Evolutionary conservation across 2,888 invertebrate genomes (phyloP).

Genomic region (Philhelius pedissequus): DNA sequence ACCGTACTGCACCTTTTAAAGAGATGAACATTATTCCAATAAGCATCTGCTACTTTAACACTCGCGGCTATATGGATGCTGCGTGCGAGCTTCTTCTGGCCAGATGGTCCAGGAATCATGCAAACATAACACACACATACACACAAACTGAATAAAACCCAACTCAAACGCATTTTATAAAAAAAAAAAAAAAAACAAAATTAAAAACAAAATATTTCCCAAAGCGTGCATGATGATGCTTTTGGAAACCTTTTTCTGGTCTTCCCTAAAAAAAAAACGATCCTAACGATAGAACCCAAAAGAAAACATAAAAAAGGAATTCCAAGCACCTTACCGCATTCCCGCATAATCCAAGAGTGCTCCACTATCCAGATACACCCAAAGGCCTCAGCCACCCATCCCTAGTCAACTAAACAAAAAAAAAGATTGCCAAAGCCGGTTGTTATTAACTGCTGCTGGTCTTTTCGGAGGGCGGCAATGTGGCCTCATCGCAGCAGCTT

Average conservation of each 20-base stretch:
- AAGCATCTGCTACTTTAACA: constrained; percentile 57
- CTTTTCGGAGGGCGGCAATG: constrained; percentile 67
- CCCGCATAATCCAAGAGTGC: constrained; percentile 67
- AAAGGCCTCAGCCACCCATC: neutral
- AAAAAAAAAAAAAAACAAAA: neutral
- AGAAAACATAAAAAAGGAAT: constrained; percentile 68
- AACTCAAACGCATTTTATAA: constrained; percentile 35
- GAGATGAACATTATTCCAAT: constrained; percentile 37
- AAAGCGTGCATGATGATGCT: constrained; percentile 41
- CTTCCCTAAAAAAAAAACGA: constrained; percentile 18
- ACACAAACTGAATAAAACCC: neutral
- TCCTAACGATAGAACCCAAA: constrained; percentile 17
- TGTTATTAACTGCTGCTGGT: constrained; percentile 69
- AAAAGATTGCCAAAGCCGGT: constrained; percentile 56
- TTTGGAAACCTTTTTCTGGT: constrained; percentile 40
- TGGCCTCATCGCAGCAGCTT: constrained; percentile 10
- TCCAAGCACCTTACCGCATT: constrained; percentile 69
- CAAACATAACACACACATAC: constrained; percentile 10
- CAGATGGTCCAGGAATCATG: constrained; percentile 62
- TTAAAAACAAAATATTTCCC: constrained; percentile 42
- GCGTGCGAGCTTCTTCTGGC: constrained; percentile 56
- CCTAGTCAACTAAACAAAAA: neutral
- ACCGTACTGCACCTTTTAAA: constrained; percentile 2
- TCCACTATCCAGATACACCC: constrained; percentile 45
- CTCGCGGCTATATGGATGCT: constrained; percentile 54